A percentile compares a stretch with the other conserved stretches of the same genome.
Conservation (phyloP, 2,888 invertebrate species). For the Yponomeuta evonymella region DNA sequence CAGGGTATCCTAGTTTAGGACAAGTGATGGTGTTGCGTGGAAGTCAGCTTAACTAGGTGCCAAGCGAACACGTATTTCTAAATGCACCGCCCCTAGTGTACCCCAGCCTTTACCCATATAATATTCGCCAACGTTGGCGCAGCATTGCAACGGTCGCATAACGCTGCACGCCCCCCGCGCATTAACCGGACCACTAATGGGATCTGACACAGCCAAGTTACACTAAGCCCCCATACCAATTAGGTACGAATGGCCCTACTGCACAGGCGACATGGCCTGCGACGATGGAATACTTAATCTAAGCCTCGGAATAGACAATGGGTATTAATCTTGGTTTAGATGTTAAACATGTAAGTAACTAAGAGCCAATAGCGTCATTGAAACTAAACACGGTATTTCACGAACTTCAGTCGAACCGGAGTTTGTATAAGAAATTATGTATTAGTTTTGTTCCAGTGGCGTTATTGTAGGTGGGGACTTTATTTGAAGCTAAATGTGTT, state of each 20-base stretch:
- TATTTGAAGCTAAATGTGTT: no score
- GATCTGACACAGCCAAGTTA: conserved; percentile 19
- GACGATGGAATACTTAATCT: neutral
- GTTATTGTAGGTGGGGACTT: no score
- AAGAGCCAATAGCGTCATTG: no score
- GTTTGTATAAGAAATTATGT: no score
- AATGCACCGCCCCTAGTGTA: neutral
- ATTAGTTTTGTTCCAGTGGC: no score
- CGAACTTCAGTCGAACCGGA: no score
- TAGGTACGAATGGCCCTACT: conserved; percentile 16
- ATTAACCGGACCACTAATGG: conserved; percentile 18
- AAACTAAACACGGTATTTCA: no score
- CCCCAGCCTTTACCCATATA: neutral
- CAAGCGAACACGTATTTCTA: neutral
- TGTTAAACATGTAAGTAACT: no score
- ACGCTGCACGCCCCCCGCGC: neutral
- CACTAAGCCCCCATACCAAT: conserved; percentile 24
- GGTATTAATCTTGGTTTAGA: neutral
- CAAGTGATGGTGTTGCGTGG: no score
- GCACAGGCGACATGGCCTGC: conserved; percentile 1
- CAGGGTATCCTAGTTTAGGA: no score
- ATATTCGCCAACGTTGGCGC: neutral
- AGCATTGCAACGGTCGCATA: neutral
- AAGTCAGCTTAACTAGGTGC: no score
- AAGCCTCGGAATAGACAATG: neutral